Evolutionary conservation across 2,888 invertebrate species (phyloP).

Genomic region (Philereme transversata): DNA sequence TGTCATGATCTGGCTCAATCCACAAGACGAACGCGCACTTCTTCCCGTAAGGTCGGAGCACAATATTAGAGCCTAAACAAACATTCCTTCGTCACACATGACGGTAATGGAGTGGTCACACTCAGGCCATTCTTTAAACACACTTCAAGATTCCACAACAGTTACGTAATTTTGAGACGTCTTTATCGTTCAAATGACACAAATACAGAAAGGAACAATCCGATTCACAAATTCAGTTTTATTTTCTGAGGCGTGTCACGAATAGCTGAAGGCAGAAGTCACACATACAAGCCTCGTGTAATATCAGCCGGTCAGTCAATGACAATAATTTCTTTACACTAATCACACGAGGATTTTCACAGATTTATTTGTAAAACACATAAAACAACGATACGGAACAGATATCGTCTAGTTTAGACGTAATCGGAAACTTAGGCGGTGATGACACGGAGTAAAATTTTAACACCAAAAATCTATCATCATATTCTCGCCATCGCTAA

Average conservation of each 20-base stretch:
- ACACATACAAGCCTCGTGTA: constrained; percentile 85
- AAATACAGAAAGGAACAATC: constrained; percentile 78
- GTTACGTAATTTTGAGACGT: constrained; percentile 83
- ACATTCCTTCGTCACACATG: constrained; percentile 84
- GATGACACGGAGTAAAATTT: constrained; percentile 83
- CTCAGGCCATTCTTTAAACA: constrained; percentile 83
- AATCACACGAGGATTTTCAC: constrained; percentile 69
- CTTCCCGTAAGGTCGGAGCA: constrained; percentile 77
- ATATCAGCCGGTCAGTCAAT: constrained; percentile 85
- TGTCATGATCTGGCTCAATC: constrained; percentile 81
- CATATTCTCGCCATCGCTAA: constrained; percentile 84
- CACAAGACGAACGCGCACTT: constrained; percentile 79
- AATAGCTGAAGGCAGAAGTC: constrained; percentile 83
- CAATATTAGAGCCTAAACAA: constrained; percentile 83
- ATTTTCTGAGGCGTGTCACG: constrained; percentile 84
- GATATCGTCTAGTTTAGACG: constrained; percentile 67
- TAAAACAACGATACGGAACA: constrained; percentile 71
- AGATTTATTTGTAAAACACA: constrained; percentile 69
- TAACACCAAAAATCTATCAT: constrained; percentile 85
- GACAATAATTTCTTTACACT: constrained; percentile 80
- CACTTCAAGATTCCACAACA: constrained; percentile 83
- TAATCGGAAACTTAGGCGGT: constrained; percentile 74
- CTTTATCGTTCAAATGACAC: constrained; percentile 81
- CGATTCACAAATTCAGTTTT: constrained; percentile 81
- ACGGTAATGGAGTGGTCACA: constrained; percentile 83